Evolutionary conservation across 2,113 vertebrate genomes (phyloP).

Genomic region (Tachycineta bicolor): DNA sequence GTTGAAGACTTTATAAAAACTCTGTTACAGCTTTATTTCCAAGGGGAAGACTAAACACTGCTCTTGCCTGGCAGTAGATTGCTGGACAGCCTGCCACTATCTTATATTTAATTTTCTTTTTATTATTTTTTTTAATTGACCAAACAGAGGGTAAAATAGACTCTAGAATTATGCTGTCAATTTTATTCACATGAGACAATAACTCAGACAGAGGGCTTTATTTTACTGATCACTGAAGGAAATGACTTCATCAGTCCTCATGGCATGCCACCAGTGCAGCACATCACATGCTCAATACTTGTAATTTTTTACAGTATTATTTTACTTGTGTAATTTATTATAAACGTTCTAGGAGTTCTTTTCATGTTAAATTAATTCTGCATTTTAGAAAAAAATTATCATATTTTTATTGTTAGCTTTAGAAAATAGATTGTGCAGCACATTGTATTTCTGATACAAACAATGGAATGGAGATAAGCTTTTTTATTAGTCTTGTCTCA

Average conservation of each 20-base stretch:
- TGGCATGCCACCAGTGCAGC: neutral
- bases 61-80: neutral
- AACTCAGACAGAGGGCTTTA: neutral
- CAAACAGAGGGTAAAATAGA: neutral
- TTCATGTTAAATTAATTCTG: neutral
- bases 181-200: neutral
- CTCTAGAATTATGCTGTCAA: neutral
- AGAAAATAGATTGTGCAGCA: neutral
- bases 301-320: neutral
- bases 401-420: neutral
- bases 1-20: neutral
- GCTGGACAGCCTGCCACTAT: neutral
- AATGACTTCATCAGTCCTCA: neutral
- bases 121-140: slow-evolving; percentile 11
- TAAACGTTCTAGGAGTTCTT: neutral
- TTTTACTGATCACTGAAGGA: neutral
- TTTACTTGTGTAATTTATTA: neutral
- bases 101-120: slow-evolving; percentile 1
- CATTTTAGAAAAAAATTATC: neutral
- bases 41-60: neutral
- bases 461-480: neutral
- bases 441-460: neutral
- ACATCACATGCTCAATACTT: neutral
- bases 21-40: neutral
- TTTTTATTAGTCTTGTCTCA: neutral